Base-by-base conservation (phyloP, 1,140 invertebrate genomes). In the Andricus grossulariae region DNA sequence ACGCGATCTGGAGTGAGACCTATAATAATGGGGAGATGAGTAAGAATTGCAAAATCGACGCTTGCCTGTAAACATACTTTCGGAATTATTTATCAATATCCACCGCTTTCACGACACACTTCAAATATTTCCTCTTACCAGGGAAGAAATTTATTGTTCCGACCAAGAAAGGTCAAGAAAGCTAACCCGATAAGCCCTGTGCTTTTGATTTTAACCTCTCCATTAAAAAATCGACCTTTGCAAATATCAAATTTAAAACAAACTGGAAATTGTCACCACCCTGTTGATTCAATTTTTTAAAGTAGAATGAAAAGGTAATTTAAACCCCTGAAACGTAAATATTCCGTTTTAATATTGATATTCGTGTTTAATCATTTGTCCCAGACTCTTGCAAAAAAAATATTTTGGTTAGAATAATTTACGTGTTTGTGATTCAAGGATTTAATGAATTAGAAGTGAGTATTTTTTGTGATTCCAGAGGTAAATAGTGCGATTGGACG, bases 1-100 rank as follows among this genome's bases (percentile, higher is more conserved):
- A 74, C 88, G 82, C 71, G 88, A 91, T 85, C 88, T 91, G 80
- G 89, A 90, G 76, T 86, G 85, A 80, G 88, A 90, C 84, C 84
- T 89, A 85, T 75, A 86, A 84, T 82, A 77, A 83, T 76, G n/a
- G 60, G 72, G 83, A 79, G 50, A 75, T 77, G 57, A 60, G 49
- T 73, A 51, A 77, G 80, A 45, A 82, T 50, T 73, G 55, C 50
- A n/a, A n/a, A 70, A 25, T 49, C 21, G 13, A 70, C 70, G 11
- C 71, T 72, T 77, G 77, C 72, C 75, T 52, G 75, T 60, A 39
- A 76, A 57, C 39, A 81, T 75, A 49, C 51, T 74, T n/a, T 85
- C 70, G 70, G 72, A 76, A 77, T 75, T 80, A 66, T 77, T 52
- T 70, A 70, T 71, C 13, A 75, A 57, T 54, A 32, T 21, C 21